Percentiles rank a stretch among this genome's conserved stretches.
Evolutionary conservation across 2,113 vertebrate genomes (phyloP).

Genomic region (Haemorhous mexicanus): DNA sequence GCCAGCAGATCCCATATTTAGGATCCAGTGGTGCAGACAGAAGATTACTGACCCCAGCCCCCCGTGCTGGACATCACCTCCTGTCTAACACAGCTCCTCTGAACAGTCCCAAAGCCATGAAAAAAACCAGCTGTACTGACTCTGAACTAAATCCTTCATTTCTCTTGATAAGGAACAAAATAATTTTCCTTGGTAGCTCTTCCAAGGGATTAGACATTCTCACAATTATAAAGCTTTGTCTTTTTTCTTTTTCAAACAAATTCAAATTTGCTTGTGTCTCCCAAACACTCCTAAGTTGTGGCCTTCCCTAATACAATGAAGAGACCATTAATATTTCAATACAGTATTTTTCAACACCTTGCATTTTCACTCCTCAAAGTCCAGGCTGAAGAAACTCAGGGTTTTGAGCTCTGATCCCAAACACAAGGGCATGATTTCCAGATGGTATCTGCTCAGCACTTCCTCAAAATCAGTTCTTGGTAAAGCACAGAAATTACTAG

Average conservation of each 20-base stretch:
- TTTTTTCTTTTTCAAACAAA: neutral
- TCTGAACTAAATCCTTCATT: neutral
- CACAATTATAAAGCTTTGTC: neutral
- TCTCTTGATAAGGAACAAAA: neutral
- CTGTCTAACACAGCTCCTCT: neutral
- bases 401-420: neutral
- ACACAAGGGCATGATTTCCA: neutral
- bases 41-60: neutral
- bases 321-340: neutral
- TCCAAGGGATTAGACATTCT: neutral
- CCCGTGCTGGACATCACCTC: neutral
- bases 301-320: neutral
- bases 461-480: neutral
- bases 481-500: neutral
- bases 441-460: neutral
- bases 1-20: neutral
- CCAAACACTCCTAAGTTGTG: neutral
- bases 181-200: neutral
- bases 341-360: neutral
- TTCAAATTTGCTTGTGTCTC: neutral
- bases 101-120: neutral
- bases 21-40: neutral
- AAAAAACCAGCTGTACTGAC: neutral
- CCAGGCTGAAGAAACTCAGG: neutral
- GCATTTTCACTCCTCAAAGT: neutral